Conservation (phyloP, 2,113 vertebrate genomes). For the Epinephelus fuscoguttatus region DNA sequence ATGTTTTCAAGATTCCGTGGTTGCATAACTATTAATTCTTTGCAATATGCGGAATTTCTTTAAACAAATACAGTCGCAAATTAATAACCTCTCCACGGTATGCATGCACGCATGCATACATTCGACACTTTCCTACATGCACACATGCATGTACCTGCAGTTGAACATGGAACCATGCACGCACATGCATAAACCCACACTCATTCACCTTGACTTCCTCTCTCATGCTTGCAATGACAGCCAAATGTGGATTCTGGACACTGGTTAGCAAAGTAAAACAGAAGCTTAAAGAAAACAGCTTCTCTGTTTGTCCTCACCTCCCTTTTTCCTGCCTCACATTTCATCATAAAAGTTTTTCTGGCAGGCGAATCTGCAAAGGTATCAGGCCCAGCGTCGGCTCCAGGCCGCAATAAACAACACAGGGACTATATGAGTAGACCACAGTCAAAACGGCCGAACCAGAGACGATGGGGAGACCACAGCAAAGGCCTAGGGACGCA, state of each 20-base stretch:
- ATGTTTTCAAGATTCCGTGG: constrained; percentile 86
- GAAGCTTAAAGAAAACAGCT: constrained; percentile 76
- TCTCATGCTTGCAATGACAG: constrained; percentile 59
- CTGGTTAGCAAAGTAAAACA: constrained; percentile 75
- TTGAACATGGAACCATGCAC: constrained; percentile 34
- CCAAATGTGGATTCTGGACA: constrained; percentile 77
- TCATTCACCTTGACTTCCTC: constrained; percentile 59
- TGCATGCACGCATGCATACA: neutral
- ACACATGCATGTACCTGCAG: constrained; percentile 23
- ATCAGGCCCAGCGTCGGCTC: constrained; percentile 64
- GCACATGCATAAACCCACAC: constrained; percentile 29
- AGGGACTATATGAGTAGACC: constrained; percentile 66
- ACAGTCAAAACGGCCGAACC: constrained; percentile 67
- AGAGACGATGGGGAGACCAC: constrained; percentile 62
- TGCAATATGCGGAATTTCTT: constrained; percentile 74
- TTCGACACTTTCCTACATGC: neutral
- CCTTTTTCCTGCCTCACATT: constrained; percentile 79
- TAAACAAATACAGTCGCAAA: constrained; percentile 39
- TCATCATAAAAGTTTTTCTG: constrained; percentile 84
- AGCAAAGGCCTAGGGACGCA: constrained; percentile 58
- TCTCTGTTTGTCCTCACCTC: constrained; percentile 79
- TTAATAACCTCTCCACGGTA: constrained; percentile 3
- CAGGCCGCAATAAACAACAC: constrained; percentile 75
- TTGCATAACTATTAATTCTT: constrained; percentile 88
- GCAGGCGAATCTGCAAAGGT: constrained; percentile 71